Base-by-base conservation (phyloP, 2,113 vertebrate genomes). In the Chaetodon auriga region DNA sequence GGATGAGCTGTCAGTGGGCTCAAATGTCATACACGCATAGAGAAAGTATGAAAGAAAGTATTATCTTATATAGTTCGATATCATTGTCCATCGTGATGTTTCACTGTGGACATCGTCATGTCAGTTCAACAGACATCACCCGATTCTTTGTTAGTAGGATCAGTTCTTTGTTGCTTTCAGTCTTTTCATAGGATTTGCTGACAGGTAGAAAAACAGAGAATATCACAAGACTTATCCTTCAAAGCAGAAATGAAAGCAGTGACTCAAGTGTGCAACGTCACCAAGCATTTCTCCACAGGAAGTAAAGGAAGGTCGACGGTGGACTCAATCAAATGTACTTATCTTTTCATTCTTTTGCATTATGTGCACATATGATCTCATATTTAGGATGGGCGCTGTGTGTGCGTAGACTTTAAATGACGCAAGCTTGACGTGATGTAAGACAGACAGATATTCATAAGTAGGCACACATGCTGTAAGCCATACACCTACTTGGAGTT, bases 231-330 rank as follows among this genome's bases (percentile, higher is more conserved):
- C 43, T 35, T 25, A 23, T 18, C 23, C 15, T 68, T 35, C 15
- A 55, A 86, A 89, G 76, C 45, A 84, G 90, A 93, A 91, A 71
- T 81, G 86, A 87, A 84, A 88, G 70, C 38, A 63, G 30, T 77
- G 77, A 90, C 43, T 85, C 61, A 65, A 19, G 8, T 38, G 38
- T 70, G 76, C 54, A 48, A 85, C n/a, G 66, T 84, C 51, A 35
- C 25, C 4, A 45, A 25, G 14, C 21, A 68, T 65, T 15, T 57
- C 25, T 21, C 54, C 2, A 43, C n/a, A 70, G 12, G 25, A 43
- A 38, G 8, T n/a, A 23, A 74, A 51, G 18, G 14, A 68, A 38
- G 36, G 23, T 12, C 38, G 4, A 75, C 11, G 46, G 21, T 7
- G 23, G 6, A 38, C 53, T 41, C 21, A 19, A 53, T 10, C 2